phyloP scores from a whole-genome alignment of 2,888 invertebrate species.

The Drosophila borealis region DNA sequence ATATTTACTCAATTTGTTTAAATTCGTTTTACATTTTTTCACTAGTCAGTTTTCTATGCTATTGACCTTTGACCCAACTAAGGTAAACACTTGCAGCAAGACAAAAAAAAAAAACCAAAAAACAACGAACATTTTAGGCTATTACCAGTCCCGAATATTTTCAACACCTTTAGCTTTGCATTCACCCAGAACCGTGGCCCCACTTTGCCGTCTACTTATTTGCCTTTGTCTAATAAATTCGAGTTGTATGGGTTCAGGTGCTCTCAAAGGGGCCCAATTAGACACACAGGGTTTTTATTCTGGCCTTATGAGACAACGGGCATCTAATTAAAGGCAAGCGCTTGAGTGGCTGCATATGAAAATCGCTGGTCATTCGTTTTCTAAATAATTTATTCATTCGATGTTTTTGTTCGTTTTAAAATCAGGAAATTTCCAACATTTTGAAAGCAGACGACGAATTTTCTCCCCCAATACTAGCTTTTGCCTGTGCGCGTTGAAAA shows the following conservation, averaged over 20 bases:
- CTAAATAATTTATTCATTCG: slow-evolving; percentile 65
- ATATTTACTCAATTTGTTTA: slow-evolving; percentile 31
- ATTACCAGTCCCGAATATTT: slow-evolving; percentile 7
- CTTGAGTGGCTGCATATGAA: slow-evolving; percentile 27
- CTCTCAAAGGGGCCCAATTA: slow-evolving; percentile 57
- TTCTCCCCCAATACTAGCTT: slow-evolving; percentile 1
- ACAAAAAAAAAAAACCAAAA: background rate
- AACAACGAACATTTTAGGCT: background rate
- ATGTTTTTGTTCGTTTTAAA: slow-evolving; percentile 19
- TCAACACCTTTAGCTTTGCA: slow-evolving; percentile 25
- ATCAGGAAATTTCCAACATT: slow-evolving; percentile 19
- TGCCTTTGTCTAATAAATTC: slow-evolving; percentile 38
- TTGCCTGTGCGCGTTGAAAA: slow-evolving; percentile 47
- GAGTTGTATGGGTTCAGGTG: slow-evolving; percentile 56
- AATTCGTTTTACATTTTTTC: slow-evolving; percentile 17
- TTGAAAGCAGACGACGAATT: slow-evolving; percentile 27
- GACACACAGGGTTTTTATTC: slow-evolving; percentile 35
- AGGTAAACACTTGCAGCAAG: slow-evolving; percentile 3
- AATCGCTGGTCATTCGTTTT: slow-evolving; percentile 53
- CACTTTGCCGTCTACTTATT: slow-evolving; percentile 24
- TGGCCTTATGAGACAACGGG: slow-evolving; percentile 48
- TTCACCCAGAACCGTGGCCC: slow-evolving; percentile 25
- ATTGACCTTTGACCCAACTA: slow-evolving; percentile 60
- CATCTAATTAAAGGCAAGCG: slow-evolving; percentile 59
- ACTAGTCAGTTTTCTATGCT: slow-evolving; percentile 21